Evolutionary conservation across 1,140 invertebrate species (phyloP), one percentile per base, ranked within the genome.

Genomic region (Lasaia peninsularis): DNA sequence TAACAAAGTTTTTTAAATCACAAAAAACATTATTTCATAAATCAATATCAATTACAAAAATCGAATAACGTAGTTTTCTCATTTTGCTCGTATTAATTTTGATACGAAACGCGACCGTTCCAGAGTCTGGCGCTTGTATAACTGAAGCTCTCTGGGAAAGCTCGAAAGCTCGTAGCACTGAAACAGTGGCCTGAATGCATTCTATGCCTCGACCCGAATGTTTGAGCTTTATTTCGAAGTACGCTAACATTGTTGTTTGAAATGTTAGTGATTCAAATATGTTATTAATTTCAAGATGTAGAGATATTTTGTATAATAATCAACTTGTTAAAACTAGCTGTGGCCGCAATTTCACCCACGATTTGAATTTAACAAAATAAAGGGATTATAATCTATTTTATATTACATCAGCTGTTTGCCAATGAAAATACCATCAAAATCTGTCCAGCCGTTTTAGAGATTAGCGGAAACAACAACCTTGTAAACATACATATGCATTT

Each of bases 151-250:
- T 34, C 28, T 53, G 37, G 62, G 37, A 66, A 60, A 40, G 61
- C 56, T 50, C 20, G 31, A 53, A 53, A 24, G 44, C 44, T 48
- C 24, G 37, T n/a, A 56, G 64, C 65, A 73, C 69, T 69, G 75
- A 73, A 73, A 69, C 73, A 69, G 62, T 67, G 60, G 48, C 56
- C 53, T 66, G 63, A 65, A 57, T 82, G 80, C 77, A 84, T 67
- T 79, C 72, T 71, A 71, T 62, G 63, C 74, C 60, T 58, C 71
- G 71, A 72, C 78, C 78, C 71, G 62, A 65, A 68, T 74, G 64
- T 69, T 50, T 50, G 35, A 40, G 34, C 53, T 37, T 40, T 44
- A 18, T 44, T 20, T 44, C 20, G 40, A 44, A 44, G 20, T 18
- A 20, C 40, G 10, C 40, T 28, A 28, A 28, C 24, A 5, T 28